Percentiles rank a stretch among this genome's conserved stretches.
Conservation (phyloP, 92 coral and sea anemone species). For the Epizoanthus stellaris region DNA sequence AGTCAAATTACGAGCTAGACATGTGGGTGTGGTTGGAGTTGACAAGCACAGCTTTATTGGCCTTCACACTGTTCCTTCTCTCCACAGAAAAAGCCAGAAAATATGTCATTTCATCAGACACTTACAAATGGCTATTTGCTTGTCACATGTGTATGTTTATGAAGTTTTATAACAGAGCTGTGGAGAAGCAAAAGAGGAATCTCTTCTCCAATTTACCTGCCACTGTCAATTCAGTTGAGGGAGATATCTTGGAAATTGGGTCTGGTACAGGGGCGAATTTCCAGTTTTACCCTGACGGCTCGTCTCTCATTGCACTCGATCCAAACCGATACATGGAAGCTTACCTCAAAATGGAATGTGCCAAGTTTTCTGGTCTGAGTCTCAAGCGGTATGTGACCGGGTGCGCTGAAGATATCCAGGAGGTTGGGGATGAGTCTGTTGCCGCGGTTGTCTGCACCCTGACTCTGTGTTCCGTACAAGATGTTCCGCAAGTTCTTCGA, state of each 20-base stretch:
- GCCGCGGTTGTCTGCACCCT: constrained; percentile 86
- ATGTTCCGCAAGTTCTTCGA: constrained; percentile 60
- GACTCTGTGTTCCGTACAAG: constrained; percentile 83
- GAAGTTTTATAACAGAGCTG: constrained; percentile 68
- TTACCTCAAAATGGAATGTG: constrained; percentile 61
- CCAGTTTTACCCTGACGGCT: constrained; percentile 72
- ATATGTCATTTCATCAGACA: too few species aligned
- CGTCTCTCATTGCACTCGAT: constrained; percentile 78
- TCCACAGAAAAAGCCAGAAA: too few species aligned
- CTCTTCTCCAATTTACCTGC: constrained; percentile 66
- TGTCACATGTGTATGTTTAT: constrained; percentile 71
- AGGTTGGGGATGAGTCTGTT: constrained; percentile 71
- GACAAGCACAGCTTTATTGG: too few species aligned
- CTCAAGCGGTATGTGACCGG: constrained; percentile 69
- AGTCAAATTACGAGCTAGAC: too few species aligned
- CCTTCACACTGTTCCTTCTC: too few species aligned
- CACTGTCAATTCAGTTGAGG: constrained; percentile 39
- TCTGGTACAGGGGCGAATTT: constrained; percentile 94
- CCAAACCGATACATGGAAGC: constrained; percentile 82
- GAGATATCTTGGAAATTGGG: constrained; percentile 86
- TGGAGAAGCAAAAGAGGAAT: constrained; percentile 66
- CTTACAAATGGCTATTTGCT: constrained; percentile 79
- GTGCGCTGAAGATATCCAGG: constrained; percentile 80
- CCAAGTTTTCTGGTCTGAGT: constrained; percentile 51
- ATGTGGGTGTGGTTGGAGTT: too few species aligned